phyloP scores from a whole-genome alignment of 2,797 vertebrate species.

The Onychomys arenicola region DNA sequence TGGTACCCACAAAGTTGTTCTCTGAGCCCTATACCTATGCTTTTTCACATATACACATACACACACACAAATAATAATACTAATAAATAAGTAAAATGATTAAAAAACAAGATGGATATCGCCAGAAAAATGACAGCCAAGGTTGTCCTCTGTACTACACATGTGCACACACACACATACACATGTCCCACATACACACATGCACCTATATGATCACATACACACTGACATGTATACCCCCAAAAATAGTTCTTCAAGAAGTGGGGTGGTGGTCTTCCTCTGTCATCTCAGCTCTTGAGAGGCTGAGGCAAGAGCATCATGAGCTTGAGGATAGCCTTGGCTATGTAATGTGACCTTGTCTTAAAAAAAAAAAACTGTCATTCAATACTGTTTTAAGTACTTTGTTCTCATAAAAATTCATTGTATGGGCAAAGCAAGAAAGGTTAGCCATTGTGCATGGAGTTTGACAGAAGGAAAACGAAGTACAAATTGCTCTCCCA shows the following conservation, averaged over 20 bases:
- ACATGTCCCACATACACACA: neutral
- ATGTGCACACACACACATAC: too few relatives aligned
- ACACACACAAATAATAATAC: too few relatives aligned
- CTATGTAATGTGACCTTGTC: neutral
- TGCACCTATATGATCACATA: neutral
- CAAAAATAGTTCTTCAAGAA: neutral
- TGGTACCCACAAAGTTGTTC: neutral
- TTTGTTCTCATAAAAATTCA: constrained; percentile 17
- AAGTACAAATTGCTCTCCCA: constrained; percentile 26
- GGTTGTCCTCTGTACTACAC: too few relatives aligned
- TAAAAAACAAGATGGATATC: too few relatives aligned
- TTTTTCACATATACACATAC: neutral
- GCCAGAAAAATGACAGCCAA: too few relatives aligned
- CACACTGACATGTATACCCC: neutral
- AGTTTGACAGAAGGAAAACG: constrained; percentile 33
- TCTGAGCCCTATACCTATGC: neutral
- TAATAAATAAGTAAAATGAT: too few relatives aligned
- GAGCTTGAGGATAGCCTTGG: neutral
- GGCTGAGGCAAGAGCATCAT: neutral
- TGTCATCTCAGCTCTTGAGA: neutral
- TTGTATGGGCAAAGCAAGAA: neutral
- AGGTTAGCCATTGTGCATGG: neutral
- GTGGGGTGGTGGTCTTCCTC: neutral
- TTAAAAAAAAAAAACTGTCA: neutral
- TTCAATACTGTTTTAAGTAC: neutral